Evolutionary conservation across 2,797 vertebrate genomes (phyloP).

Genomic region (Cossypha polioptera): DNA sequence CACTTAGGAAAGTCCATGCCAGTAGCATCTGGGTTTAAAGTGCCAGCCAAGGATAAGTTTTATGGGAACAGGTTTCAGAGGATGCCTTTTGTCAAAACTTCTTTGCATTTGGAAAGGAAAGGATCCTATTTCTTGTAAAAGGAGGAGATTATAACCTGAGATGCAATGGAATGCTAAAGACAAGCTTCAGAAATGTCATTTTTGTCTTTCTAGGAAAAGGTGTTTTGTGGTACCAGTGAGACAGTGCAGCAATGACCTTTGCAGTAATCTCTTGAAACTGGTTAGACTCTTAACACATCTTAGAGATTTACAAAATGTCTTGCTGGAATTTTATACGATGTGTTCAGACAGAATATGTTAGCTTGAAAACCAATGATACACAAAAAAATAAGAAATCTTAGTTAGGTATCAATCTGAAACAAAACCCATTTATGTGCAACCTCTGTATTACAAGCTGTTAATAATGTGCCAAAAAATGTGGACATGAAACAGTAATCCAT

Average conservation of each 20-base stretch:
- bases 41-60: not conserved
- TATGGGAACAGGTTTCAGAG: not conserved
- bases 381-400: not conserved
- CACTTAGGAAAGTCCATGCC: not conserved
- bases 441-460: not conserved
- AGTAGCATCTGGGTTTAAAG: not conserved
- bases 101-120: not conserved
- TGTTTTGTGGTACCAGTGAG: not conserved
- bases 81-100: not conserved
- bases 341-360: not conserved
- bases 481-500: not conserved
- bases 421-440: not conserved
- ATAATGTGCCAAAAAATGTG: not conserved
- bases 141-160: not conserved
- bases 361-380: not conserved
- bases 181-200: not conserved
- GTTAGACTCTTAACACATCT: not conserved
- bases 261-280: not conserved
- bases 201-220: not conserved
- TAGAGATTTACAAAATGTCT: constrained; percentile 11
- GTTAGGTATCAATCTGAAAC: not conserved
- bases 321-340: constrained; percentile 5
- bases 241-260: not conserved
- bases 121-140: not conserved
- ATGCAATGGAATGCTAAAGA: not conserved